A percentile compares a stretch with the other conserved stretches of the same genome.
phyloP scores from a whole-genome alignment of 2,888 invertebrate species.

The Spodoptera littoralis region DNA sequence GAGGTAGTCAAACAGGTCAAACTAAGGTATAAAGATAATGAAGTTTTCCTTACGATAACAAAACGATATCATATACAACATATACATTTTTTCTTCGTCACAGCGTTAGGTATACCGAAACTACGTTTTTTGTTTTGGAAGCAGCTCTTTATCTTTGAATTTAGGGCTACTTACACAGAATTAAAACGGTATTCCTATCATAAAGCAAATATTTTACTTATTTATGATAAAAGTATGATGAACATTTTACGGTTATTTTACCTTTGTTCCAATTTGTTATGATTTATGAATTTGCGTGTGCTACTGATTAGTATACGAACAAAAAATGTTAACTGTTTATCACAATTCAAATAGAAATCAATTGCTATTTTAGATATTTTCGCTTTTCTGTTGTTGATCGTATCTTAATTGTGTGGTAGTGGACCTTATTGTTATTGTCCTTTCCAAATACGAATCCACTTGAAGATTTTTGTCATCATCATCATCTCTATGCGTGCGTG shows the following conservation, averaged over 20 bases:
- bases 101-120: conserved; percentile 7
- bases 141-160: conserved; percentile 29
- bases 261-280: conserved; percentile 20
- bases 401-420: too few species aligned
- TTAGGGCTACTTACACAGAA: conserved; percentile 27
- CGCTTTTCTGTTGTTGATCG: too few species aligned
- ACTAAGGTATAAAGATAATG: conserved; percentile 15
- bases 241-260: conserved; percentile 24
- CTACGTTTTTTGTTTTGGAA: conserved; percentile 23
- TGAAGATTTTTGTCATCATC: too few species aligned
- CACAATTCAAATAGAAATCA: too few species aligned
- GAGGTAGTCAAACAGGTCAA: background rate
- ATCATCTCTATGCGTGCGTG: too few species aligned
- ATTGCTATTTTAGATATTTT: too few species aligned
- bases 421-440: too few species aligned
- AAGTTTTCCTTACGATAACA: conserved; percentile 10
- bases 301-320: background rate
- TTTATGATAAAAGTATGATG: conserved; percentile 10
- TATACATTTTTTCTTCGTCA: conserved; percentile 7
- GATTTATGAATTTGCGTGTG: conserved; percentile 20
- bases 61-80: too few species aligned
- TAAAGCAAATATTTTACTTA: conserved; percentile 38
- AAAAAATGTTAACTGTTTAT: background rate
- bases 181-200: conserved; percentile 34
- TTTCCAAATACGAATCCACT: too few species aligned